Evolutionary conservation across 2,797 vertebrate species (phyloP), one percentile per base, ranked within the genome.

Genomic region (Bufotes viridis): DNA sequence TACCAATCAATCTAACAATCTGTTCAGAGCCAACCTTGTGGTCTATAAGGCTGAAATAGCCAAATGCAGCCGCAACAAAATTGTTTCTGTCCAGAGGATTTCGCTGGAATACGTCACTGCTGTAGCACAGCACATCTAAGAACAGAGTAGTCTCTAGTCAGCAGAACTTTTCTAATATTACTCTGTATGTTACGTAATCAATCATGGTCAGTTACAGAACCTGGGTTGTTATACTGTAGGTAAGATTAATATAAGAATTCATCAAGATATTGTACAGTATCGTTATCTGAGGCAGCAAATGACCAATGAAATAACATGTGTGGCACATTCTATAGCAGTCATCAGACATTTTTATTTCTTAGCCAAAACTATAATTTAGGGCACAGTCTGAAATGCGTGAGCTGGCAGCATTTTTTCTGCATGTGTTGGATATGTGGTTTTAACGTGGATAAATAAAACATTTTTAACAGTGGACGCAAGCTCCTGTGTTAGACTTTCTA

Each of bases 251-350:
- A 55, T 24, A 78, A 65, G 24, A 49, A 20, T 12, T 24, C 22
- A 22, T 2, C 13, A 34, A 7, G 14, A 86, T 61, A 81, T 63
- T 81, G 55, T 20, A 26, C 42, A 42, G 42, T 42, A 42, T 49
- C 57, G 61, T 24, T 61, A 61, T 51, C 76, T 20, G 57, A 86
- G 51, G 51, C 67, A 72, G 79, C 63, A 86, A 57, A 86, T 80
- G 69, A 86, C 78, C 65, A 80, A 72, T 26, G 58, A 53, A 81
- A 81, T 63, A 81, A 81, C 42, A 34, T 34, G 42, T 42, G 42
- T 42, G 42, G 42, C 42, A 42, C 6, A 42, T 42, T 42, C 42
- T 42, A 42, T 42, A 42, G 42, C 5, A 42, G 42, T 42, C 42
- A 42, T 42, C 42, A 42, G 42, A 42, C 4, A 3, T 42, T 42